These are phyloP conservation scores for Galago senegalensis DNA, from an alignment of 2,797 vertebrate species.

Conservation along the genomic window DNA sequence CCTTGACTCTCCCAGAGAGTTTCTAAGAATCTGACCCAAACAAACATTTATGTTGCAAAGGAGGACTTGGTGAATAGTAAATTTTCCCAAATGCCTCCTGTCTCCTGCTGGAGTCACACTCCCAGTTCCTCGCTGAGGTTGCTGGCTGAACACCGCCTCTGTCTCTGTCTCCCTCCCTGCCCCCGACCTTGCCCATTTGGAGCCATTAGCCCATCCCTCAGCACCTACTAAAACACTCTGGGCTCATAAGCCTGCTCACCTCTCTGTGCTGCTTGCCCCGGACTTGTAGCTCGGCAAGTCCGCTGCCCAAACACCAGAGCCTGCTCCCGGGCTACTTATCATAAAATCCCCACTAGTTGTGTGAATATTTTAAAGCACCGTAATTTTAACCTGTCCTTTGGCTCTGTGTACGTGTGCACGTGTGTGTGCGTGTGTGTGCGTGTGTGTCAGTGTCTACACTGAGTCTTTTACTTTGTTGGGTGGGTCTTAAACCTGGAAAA, in stretches of 20 bases:
- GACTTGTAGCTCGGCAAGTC: not conserved
- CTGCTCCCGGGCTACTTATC: not conserved
- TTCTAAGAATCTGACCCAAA: constrained; percentile 56
- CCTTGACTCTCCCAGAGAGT: not conserved
- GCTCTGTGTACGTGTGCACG: not conserved
- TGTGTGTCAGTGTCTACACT: not conserved
- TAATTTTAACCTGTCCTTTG: not conserved
- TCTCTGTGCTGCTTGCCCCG: not conserved
- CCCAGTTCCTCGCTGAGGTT: not conserved
- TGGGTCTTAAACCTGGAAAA: not conserved
- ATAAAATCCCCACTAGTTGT: not conserved
- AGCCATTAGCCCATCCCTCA: not conserved
- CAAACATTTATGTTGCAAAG: constrained; percentile 52
- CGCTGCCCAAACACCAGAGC: not conserved
- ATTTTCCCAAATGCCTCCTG: not conserved
- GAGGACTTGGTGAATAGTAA: constrained; percentile 3
- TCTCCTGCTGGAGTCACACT: not conserved
- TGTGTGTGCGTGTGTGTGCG: not conserved
- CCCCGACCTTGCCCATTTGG: not conserved
- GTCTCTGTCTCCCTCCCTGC: no score
- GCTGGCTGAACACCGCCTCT: not conserved
- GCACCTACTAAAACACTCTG: not conserved
- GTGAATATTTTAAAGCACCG: not conserved
- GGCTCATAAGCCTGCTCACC: not conserved
- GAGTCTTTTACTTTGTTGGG: not conserved